These are phyloP conservation scores for Brachionus koreanus DNA, from an alignment of 1,140 invertebrate genomes.

Conservation along the genomic window DNA sequence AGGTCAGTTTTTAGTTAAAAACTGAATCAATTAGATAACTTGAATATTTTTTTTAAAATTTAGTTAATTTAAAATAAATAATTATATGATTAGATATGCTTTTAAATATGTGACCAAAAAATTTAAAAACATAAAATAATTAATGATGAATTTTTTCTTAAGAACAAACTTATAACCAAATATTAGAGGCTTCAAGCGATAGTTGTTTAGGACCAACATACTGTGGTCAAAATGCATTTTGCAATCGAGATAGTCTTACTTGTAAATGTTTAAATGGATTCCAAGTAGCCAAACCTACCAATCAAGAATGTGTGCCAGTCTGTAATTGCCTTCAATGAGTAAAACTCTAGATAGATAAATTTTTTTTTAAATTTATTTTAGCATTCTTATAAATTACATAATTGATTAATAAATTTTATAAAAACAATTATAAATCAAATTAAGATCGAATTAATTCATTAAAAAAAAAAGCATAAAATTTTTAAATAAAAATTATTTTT, in stretches of 20 bases:
- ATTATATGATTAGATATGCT: too few relatives aligned
- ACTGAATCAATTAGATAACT: too few relatives aligned
- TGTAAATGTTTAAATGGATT: constrained; percentile 29
- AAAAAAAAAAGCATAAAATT: background rate
- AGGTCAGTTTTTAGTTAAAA: too few relatives aligned
- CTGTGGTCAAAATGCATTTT: constrained; percentile 14
- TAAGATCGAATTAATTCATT: background rate
- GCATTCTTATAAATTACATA: background rate
- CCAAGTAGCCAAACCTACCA: background rate
- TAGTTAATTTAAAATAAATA: too few relatives aligned
- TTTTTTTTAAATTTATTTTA: constrained; percentile 13
- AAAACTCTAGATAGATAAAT: background rate
- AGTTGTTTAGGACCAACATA: constrained; percentile 18
- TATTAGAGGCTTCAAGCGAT: background rate
- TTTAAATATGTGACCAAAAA: too few relatives aligned
- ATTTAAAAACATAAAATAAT: too few relatives aligned
- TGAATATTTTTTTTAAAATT: too few relatives aligned
- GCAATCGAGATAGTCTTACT: background rate
- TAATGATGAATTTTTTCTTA: background rate
- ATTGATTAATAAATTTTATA: background rate
- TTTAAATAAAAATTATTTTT: background rate
- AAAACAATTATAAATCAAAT: constrained; percentile 1
- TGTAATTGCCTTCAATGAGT: background rate
- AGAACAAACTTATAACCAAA: background rate
- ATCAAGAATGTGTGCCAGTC: background rate